Evolutionary conservation across 35 echinoderm and acorn worm genomes (phyloP).

Genomic region (Holothuria glaberrima): DNA sequence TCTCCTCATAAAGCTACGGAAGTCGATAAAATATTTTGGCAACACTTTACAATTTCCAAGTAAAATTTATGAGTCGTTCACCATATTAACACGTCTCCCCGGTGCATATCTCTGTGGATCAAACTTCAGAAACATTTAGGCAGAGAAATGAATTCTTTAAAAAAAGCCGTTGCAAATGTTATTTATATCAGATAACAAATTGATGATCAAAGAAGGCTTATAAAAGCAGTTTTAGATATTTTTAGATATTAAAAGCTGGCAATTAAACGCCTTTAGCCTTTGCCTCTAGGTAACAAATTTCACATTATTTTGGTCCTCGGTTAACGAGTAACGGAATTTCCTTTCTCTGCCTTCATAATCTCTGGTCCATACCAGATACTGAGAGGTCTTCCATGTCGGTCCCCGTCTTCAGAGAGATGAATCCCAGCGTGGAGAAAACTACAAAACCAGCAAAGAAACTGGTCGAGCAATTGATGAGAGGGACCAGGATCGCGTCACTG

Average conservation of each 20-base stretch:
- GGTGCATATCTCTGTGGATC: no score
- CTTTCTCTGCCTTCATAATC: not conserved
- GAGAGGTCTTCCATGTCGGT: slow-evolving; percentile 69
- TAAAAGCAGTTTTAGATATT: no score
- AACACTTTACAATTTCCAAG: no score
- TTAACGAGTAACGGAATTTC: not conserved
- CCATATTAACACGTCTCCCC: no score
- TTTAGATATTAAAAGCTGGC: not conserved
- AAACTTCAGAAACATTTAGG: no score
- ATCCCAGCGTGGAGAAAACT: slow-evolving; percentile 88
- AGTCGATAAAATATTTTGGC: no score
- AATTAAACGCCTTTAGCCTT: not conserved
- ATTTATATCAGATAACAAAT: no score
- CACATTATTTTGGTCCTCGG: not conserved
- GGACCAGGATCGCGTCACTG: slow-evolving; percentile 82
- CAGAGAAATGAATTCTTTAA: no score
- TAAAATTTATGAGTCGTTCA: no score
- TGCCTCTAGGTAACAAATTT: not conserved
- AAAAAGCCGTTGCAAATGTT: no score
- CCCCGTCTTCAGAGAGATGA: slow-evolving; percentile 85
- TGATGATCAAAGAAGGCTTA: no score
- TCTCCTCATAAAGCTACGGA: no score
- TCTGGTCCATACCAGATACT: slow-evolving; percentile 65
- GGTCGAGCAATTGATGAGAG: slow-evolving; percentile 89
- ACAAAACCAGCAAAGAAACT: slow-evolving; percentile 93